Conservation (phyloP, 1,140 invertebrate species). For the Pteromalus puparum region DNA sequence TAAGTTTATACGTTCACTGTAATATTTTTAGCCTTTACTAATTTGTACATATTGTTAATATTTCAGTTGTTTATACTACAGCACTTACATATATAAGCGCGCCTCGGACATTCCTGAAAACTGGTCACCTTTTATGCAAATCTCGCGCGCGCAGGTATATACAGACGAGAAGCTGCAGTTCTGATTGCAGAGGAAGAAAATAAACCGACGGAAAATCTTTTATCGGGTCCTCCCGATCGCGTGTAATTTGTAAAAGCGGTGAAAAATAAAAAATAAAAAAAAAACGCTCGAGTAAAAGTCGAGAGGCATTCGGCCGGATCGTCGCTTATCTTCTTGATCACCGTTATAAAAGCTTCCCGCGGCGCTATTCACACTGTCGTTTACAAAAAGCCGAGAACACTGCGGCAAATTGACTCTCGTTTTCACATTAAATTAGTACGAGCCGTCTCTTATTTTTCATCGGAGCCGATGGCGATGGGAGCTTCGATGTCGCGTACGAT, state of each 20-base stretch:
- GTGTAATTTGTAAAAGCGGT: neutral
- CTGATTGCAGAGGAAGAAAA: neutral
- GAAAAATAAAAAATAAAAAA: no score
- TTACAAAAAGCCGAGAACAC: neutral
- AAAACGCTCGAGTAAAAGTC: neutral
- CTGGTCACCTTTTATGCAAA: no score
- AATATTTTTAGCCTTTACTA: no score
- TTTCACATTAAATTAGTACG: slow-evolving; percentile 14
- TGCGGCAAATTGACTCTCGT: neutral
- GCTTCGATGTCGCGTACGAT: neutral
- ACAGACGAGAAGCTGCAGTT: no score
- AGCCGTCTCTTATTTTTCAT: neutral
- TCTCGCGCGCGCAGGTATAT: no score
- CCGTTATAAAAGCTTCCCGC: slow-evolving; percentile 21
- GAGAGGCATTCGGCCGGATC: neutral
- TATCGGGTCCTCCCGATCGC: neutral
- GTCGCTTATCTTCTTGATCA: slow-evolving; percentile 25
- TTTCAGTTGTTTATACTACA: no score
- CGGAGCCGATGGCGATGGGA: neutral
- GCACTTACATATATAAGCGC: no score
- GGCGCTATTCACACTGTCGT: neutral
- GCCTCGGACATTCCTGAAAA: neutral
- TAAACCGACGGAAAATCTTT: neutral
- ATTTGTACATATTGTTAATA: no score
- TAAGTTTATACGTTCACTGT: no score